Conservation (phyloP, 2,888 invertebrate species). For the Spatulosminthurus flaviceps region DNA sequence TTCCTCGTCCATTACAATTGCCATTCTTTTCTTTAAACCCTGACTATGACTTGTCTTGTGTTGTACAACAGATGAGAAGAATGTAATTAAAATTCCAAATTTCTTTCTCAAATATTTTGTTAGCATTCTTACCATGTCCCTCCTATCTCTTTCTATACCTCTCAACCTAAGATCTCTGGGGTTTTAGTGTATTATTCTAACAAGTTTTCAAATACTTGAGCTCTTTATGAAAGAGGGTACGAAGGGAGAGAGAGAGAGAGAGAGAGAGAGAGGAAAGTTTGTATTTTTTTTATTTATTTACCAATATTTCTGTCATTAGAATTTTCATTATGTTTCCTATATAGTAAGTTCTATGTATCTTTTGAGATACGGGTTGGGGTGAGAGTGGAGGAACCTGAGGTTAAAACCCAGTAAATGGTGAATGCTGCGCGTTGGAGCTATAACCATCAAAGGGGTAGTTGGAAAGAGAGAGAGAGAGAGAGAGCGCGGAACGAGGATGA, state of each 20-base stretch:
- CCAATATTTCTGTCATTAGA: neutral
- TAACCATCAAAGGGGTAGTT: slow-evolving; percentile 4
- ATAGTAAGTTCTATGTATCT: neutral
- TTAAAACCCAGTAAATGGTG: neutral
- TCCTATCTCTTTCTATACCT: neutral
- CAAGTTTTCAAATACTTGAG: neutral
- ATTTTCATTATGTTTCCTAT: too few relatives aligned
- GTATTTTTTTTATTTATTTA: slow-evolving; percentile 15
- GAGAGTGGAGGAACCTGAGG: neutral
- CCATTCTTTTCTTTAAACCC: neutral
- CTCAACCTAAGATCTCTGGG: too few relatives aligned
- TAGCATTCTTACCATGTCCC: neutral
- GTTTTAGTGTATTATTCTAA: neutral
- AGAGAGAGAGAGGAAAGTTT: neutral
- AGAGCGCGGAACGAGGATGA: slow-evolving; percentile 24
- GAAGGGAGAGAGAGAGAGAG: too few relatives aligned
- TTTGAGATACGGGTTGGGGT: neutral
- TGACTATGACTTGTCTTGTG: neutral
- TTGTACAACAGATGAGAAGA: neutral
- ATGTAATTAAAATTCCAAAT: slow-evolving; percentile 13
- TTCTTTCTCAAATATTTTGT: neutral
- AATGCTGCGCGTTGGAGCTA: neutral
- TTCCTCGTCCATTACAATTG: too few relatives aligned
- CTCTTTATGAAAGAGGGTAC: neutral
- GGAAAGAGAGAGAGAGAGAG: neutral